phyloP scores from a whole-genome alignment of 2,888 invertebrate genomes.

The Halictus quadricinctus region DNA sequence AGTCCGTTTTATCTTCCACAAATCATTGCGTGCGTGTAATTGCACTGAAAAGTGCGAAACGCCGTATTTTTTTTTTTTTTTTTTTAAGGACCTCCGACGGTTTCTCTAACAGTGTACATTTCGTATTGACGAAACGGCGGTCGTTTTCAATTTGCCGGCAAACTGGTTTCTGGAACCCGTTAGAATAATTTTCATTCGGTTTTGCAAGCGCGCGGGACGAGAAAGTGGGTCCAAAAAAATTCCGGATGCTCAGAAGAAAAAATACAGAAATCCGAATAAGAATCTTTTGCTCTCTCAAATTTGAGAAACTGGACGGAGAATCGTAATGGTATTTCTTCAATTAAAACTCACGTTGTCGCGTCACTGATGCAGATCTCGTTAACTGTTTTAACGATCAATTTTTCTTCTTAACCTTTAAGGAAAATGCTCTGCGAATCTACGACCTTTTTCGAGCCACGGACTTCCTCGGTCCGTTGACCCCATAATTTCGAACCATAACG shows the following conservation, averaged over 20 bases:
- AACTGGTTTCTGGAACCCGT: constrained; percentile 35
- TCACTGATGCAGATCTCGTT: no score
- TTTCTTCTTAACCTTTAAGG: neutral
- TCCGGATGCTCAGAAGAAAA: neutral
- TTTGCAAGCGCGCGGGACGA: constrained; percentile 17
- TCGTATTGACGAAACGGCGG: neutral
- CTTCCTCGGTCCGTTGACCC: neutral
- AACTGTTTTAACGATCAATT: neutral
- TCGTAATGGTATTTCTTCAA: no score
- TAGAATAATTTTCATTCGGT: constrained; percentile 31
- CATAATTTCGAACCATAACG: neutral
- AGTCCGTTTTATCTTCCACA: neutral
- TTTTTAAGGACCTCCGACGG: neutral
- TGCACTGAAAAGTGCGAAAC: neutral
- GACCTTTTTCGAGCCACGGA: neutral
- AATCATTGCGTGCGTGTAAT: neutral
- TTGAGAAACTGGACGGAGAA: neutral
- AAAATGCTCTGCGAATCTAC: neutral
- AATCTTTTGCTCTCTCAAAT: neutral
- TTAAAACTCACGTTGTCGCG: no score
- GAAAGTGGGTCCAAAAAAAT: constrained; percentile 35
- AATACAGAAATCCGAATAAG: no score
- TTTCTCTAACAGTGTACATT: neutral
- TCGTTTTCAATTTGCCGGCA: neutral
- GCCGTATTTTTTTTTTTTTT: neutral